These are phyloP conservation scores for Drosophila paucipuncta DNA, from an alignment of 2,888 invertebrate species.

Conservation along the genomic window DNA sequence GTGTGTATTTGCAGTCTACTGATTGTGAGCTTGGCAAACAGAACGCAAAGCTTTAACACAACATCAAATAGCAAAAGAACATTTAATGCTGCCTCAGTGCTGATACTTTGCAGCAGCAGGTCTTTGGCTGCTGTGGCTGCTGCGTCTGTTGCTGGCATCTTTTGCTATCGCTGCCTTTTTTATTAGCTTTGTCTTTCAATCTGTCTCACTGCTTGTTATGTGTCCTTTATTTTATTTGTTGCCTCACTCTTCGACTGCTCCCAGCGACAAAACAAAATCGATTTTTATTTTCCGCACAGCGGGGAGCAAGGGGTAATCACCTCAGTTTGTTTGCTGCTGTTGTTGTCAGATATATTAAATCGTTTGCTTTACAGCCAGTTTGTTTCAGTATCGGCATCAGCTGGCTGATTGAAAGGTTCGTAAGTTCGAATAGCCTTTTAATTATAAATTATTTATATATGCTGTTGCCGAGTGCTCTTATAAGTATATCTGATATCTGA, in stretches of 20 bases:
- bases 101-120: constrained; percentile 26
- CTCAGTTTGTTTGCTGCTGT: constrained; percentile 46
- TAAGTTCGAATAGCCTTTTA: constrained; percentile 17
- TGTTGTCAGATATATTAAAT: constrained; percentile 56
- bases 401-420: constrained; percentile 37
- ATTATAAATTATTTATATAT: constrained; percentile 24
- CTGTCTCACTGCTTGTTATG: constrained; percentile 48
- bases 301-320: constrained; percentile 7
- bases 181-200: constrained; percentile 69
- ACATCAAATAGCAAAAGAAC: constrained; percentile 45
- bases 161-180: constrained; percentile 47
- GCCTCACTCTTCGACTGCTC: constrained; percentile 22
- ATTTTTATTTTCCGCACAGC: constrained; percentile 54
- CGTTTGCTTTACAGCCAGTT: constrained; percentile 35
- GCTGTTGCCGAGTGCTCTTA: not conserved
- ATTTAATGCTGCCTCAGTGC: constrained; percentile 18
- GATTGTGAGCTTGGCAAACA: constrained; percentile 29
- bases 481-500: constrained; percentile 14
- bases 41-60: constrained; percentile 46
- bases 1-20: constrained; percentile 20
- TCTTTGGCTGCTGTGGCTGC: constrained; percentile 13
- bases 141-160: constrained; percentile 43
- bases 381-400: constrained; percentile 1
- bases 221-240: constrained; percentile 71
- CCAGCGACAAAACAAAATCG: constrained; percentile 55